Evolutionary conservation across 2,888 invertebrate species (phyloP).

Genomic region (Palloptera scutellata): DNA sequence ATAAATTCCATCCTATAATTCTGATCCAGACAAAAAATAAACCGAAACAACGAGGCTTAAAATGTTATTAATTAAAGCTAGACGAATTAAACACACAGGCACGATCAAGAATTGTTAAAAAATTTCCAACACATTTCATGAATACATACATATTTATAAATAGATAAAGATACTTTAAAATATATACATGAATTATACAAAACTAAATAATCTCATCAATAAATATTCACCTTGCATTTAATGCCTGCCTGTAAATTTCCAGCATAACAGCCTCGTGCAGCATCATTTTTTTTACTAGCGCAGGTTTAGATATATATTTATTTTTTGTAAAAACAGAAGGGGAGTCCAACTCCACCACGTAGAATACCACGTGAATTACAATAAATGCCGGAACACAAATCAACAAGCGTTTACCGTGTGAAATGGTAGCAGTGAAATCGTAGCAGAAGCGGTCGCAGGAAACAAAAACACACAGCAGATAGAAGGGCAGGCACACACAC

Average conservation of each 20-base stretch:
- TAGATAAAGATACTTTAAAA: slow-evolving; percentile 4
- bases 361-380: neutral
- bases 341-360: neutral
- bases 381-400: slow-evolving; percentile 5
- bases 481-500: neutral
- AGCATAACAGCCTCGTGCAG: slow-evolving; percentile 66
- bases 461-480: no score
- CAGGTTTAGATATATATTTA: slow-evolving; percentile 16
- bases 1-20: no score
- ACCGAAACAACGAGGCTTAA: no score
- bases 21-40: no score
- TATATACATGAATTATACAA: neutral
- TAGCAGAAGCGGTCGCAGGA: no score
- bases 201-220: slow-evolving; percentile 11
- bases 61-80: no score
- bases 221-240: slow-evolving; percentile 63
- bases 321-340: neutral
- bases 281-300: slow-evolving; percentile 60
- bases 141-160: slow-evolving; percentile 10
- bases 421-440: neutral
- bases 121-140: slow-evolving; percentile 11
- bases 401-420: slow-evolving; percentile 11
- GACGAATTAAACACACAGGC: neutral
- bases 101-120: slow-evolving; percentile 7
- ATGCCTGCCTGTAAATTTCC: slow-evolving; percentile 65